A percentile compares a stretch with the other conserved stretches of the same genome.
These are phyloP conservation scores for Zygaena filipendulae DNA, from an alignment of 2,888 invertebrate species.

Conservation along the genomic window DNA sequence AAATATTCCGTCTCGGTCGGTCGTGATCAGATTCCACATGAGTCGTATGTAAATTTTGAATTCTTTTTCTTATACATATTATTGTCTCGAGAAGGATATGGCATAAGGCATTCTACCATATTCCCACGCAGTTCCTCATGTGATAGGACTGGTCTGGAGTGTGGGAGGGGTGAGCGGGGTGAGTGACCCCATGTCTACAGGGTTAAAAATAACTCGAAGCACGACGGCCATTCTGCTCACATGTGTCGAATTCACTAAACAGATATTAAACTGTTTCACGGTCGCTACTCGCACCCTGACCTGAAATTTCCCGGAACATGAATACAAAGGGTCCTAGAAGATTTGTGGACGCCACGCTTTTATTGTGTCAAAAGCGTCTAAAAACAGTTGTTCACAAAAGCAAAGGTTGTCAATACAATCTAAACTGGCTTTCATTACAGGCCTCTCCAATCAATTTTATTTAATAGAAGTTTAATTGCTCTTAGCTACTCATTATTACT, in stretches of 20 bases:
- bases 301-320: constrained; percentile 46
- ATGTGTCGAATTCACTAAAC: constrained; percentile 67
- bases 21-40: no score
- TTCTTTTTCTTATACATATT: no score
- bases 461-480: no score
- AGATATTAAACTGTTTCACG: constrained; percentile 63
- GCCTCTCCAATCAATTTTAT: no score
- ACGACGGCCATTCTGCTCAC: constrained; percentile 62
- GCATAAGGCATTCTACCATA: constrained; percentile 35
- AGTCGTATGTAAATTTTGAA: no score
- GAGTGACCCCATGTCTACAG: constrained; percentile 60
- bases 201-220: constrained; percentile 65
- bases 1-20: no score
- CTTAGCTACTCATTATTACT: no score
- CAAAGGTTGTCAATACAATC: no score
- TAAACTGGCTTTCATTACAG: no score
- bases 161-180: constrained; percentile 58
- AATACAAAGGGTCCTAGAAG: constrained; percentile 14
- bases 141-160: constrained; percentile 59
- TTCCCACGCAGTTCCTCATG: constrained; percentile 65
- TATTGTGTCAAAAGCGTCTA: constrained; percentile 2
- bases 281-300: constrained; percentile 62
- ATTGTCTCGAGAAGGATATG: constrained; percentile 30
- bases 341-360: constrained; percentile 1
- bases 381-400: no score